A percentile compares a stretch with the other conserved stretches of the same genome.
Conservation (phyloP, 2,888 invertebrate genomes). For the Diarsia rubi region DNA sequence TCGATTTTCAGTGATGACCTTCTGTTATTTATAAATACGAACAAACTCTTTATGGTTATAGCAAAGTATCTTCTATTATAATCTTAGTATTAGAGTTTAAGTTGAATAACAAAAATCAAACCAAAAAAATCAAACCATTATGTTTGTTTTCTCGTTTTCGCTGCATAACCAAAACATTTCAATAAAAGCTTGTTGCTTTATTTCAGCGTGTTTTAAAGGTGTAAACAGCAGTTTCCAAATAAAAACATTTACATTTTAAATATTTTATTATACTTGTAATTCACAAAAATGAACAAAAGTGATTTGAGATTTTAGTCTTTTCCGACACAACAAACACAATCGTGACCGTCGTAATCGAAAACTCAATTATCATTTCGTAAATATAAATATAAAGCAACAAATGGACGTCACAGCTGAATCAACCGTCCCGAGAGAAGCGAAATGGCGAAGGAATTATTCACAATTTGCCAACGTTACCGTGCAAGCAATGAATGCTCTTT, state of each 20-base stretch:
- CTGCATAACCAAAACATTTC: not conserved
- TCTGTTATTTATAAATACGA: too few relatives aligned
- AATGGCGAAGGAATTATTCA: slow-evolving; percentile 57
- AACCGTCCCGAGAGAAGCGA: slow-evolving; percentile 37
- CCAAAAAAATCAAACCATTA: too few relatives aligned
- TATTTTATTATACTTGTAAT: not conserved
- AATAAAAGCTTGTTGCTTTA: not conserved
- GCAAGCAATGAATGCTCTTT: slow-evolving; percentile 49
- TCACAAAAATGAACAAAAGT: not conserved
- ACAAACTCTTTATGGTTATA: not conserved
- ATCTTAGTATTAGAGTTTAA: not conserved
- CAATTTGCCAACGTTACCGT: slow-evolving; percentile 56
- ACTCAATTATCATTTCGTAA: slow-evolving; percentile 38
- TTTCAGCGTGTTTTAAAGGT: not conserved
- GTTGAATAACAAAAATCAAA: not conserved
- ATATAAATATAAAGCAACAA: slow-evolving; percentile 46
- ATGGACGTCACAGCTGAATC: slow-evolving; percentile 51
- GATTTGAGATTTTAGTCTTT: not conserved
- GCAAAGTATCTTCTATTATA: not conserved
- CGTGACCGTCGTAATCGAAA: slow-evolving; percentile 23
- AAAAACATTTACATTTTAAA: not conserved
- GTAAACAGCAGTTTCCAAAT: not conserved
- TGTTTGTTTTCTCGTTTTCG: not conserved
- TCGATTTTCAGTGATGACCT: too few relatives aligned
- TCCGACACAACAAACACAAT: not conserved